Evolutionary conservation across 2,797 vertebrate species (phyloP).

Genomic region (Channa striata): DNA sequence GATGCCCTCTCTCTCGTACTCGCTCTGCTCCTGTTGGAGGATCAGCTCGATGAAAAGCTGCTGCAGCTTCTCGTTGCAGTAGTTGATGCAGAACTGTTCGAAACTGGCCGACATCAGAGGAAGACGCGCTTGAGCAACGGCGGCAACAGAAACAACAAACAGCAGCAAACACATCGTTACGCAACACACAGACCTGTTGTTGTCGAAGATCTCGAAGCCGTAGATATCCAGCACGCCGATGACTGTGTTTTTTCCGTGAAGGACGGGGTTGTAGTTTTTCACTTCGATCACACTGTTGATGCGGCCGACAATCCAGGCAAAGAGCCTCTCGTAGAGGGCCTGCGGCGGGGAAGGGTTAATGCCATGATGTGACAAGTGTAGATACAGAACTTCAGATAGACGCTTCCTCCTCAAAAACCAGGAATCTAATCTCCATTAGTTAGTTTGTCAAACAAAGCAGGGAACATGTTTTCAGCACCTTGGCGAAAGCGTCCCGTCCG

Average conservation of each 20-base stretch:
- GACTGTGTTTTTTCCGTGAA: constrained; percentile 93
- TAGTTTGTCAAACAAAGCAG: neutral
- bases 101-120: constrained; percentile 81
- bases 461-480: constrained; percentile 78
- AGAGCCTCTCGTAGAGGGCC: constrained; percentile 93
- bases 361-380: constrained; percentile 1
- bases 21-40: constrained; percentile 91
- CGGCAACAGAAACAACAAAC: neutral
- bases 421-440: neutral
- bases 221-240: constrained; percentile 96
- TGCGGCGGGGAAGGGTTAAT: constrained; percentile 42
- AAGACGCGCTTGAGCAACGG: constrained; percentile 26
- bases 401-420: neutral
- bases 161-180: neutral
- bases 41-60: constrained; percentile 99
- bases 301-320: constrained; percentile 91
- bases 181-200: constrained; percentile 83
- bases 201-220: constrained; percentile 94
- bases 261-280: constrained; percentile 86
- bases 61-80: constrained; percentile 98
- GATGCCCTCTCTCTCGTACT: constrained; percentile 92
- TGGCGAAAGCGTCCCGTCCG: constrained; percentile 90
- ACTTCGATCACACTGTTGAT: constrained; percentile 91
- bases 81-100: constrained; percentile 98
- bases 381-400: constrained; percentile 1